phyloP scores from a whole-genome alignment of 92 coral and sea anemone genomes.

The Meandrina meandrites region DNA sequence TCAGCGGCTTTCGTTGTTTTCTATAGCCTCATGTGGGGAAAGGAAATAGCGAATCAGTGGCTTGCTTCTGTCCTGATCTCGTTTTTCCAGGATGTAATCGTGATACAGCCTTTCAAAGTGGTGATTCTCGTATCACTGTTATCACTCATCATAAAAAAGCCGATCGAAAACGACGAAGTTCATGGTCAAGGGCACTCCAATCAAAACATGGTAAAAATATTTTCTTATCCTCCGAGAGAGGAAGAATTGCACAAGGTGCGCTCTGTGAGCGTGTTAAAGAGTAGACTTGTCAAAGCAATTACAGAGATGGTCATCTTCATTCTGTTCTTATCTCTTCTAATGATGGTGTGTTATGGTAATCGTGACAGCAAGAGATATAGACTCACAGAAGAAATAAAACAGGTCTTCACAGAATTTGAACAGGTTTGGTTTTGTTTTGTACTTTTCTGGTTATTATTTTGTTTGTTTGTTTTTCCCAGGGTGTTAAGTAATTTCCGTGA shows the following conservation, averaged over 20 bases:
- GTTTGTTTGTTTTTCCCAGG: not conserved
- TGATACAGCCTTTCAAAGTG: constrained; percentile 87
- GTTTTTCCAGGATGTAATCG: constrained; percentile 81
- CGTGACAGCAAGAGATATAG: constrained; percentile 60
- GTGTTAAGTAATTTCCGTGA: too few species aligned
- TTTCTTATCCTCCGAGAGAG: constrained; percentile 61
- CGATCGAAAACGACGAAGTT: constrained; percentile 71
- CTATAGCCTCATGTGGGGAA: constrained; percentile 93
- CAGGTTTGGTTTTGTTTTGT: constrained; percentile 46
- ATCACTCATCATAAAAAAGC: constrained; percentile 77
- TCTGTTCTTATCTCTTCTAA: constrained; percentile 61
- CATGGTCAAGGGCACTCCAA: constrained; percentile 62
- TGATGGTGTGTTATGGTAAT: constrained; percentile 76
- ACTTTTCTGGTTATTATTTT: not conserved
- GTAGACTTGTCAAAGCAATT: constrained; percentile 55
- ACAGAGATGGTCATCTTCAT: constrained; percentile 64
- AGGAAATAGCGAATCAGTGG: constrained; percentile 80
- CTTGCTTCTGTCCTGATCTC: constrained; percentile 82
- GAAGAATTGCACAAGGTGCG: constrained; percentile 68
- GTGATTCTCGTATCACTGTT: constrained; percentile 69
- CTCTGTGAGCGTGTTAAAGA: constrained; percentile 51
- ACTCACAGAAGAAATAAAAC: constrained; percentile 57
- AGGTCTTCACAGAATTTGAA: constrained; percentile 57
- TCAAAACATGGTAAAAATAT: constrained; percentile 16
- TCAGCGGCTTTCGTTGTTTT: constrained; percentile 81